Evolutionary conservation across 2,888 invertebrate species (phyloP).

Genomic region (Sialis lutaria): DNA sequence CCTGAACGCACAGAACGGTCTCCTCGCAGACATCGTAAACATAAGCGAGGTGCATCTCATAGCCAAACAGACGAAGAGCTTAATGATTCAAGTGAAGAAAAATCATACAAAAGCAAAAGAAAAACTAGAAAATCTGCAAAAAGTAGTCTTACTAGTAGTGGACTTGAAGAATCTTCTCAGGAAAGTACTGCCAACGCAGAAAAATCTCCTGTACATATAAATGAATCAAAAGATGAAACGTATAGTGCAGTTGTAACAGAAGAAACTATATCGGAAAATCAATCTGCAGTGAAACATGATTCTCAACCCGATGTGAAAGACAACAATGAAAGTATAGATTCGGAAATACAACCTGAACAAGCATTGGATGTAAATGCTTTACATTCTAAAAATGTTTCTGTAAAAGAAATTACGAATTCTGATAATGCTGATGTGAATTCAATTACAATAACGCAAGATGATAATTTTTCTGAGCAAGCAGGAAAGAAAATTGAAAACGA

Average conservation of each 20-base stretch:
- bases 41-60: constrained; percentile 23
- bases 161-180: constrained; percentile 5
- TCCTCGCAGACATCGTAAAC: constrained; percentile 32
- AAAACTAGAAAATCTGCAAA: constrained; percentile 10
- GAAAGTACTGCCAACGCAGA: constrained; percentile 11
- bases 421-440: too few relatives aligned
- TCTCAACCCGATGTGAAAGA: too few relatives aligned
- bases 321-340: too few relatives aligned
- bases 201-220: constrained; percentile 4
- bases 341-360: too few relatives aligned
- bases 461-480: too few relatives aligned
- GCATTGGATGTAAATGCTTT: too few relatives aligned
- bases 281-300: background rate
- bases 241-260: constrained; percentile 17
- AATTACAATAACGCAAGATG: too few relatives aligned
- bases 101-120: constrained; percentile 21
- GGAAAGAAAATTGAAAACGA: too few relatives aligned
- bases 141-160: constrained; percentile 4
- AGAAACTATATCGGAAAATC: constrained; percentile 13
- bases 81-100: constrained; percentile 27
- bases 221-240: constrained; percentile 10
- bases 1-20: constrained; percentile 33
- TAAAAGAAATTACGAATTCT: too few relatives aligned
- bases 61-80: constrained; percentile 34
- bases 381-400: too few relatives aligned